These are phyloP conservation scores for Cremastinae sp. DNA, from an alignment of 2,888 invertebrate species.

Conservation along the genomic window DNA sequence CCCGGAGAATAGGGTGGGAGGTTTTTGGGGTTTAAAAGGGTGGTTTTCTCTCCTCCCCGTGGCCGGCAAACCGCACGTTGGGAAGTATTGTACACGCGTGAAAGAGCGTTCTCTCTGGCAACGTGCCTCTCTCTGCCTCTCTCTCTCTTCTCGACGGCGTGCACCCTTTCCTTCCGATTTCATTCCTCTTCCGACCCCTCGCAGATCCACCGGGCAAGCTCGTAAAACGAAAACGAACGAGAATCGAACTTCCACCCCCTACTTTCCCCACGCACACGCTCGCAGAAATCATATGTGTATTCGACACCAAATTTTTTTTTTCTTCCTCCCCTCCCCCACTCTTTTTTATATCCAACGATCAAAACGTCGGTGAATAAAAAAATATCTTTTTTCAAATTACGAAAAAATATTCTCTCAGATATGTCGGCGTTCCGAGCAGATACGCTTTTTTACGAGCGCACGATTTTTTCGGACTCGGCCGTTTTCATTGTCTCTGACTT, in stretches of 20 bases:
- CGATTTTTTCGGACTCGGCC: constrained; percentile 34
- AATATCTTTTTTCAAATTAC: too few species aligned
- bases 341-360: too few species aligned
- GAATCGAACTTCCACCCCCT: constrained; percentile 46
- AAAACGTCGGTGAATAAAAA: too few species aligned
- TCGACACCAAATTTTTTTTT: constrained; percentile 33
- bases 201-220: constrained; percentile 19
- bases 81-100: constrained; percentile 55
- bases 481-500: constrained; percentile 40
- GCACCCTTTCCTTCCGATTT: constrained; percentile 38
- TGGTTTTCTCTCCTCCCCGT: constrained; percentile 17
- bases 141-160: not conserved
- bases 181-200: constrained; percentile 24
- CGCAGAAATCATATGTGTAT: constrained; percentile 29
- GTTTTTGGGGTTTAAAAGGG: not conserved
- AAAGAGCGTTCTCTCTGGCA: constrained; percentile 56
- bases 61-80: constrained; percentile 53
- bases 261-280: not conserved
- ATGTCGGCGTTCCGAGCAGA: too few species aligned
- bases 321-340: not conserved
- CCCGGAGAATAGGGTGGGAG: not conserved
- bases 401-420: too few species aligned
- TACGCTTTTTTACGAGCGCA: constrained; percentile 23
- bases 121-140: constrained; percentile 35
- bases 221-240: constrained; percentile 60